Conservation (phyloP, 2,888 invertebrate species). For the Sinohyriopsis cumingii region DNA sequence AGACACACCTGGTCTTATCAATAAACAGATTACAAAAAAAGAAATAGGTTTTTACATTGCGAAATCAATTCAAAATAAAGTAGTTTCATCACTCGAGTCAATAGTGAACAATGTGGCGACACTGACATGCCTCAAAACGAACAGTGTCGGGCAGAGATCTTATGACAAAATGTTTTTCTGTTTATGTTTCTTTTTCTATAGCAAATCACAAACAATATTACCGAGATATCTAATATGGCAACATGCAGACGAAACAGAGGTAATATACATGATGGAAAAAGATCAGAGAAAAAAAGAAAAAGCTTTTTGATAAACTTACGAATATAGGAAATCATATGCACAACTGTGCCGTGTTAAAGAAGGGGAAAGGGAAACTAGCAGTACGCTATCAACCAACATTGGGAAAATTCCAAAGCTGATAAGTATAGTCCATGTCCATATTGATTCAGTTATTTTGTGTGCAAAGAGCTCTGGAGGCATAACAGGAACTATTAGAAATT, state of each 20-base stretch:
- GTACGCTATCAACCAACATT: not conserved
- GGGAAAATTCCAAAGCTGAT: not conserved
- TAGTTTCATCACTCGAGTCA: no score
- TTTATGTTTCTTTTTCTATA: no score
- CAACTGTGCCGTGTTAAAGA: conserved; percentile 1
- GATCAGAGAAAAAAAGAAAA: not conserved
- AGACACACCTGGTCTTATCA: no score
- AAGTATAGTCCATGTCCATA: conserved; percentile 5
- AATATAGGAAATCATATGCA: conserved; percentile 8
- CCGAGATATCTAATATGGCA: no score
- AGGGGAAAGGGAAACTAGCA: conserved; percentile 1
- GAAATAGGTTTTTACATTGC: no score
- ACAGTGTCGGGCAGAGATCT: not conserved
- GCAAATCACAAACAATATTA: no score
- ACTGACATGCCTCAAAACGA: not conserved
- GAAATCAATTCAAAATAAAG: no score
- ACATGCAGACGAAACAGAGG: not conserved
- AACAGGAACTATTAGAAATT: not conserved
- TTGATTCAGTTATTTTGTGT: conserved; percentile 3
- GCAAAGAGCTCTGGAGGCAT: not conserved
- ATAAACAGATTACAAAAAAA: no score
- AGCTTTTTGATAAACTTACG: not conserved
- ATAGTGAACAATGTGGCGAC: not conserved
- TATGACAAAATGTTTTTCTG: not conserved
- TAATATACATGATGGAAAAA: not conserved